Percentiles rank a stretch among this genome's conserved stretches.
phyloP scores from a whole-genome alignment of 2,797 vertebrate species.

The Thalassophryne amazonica region DNA sequence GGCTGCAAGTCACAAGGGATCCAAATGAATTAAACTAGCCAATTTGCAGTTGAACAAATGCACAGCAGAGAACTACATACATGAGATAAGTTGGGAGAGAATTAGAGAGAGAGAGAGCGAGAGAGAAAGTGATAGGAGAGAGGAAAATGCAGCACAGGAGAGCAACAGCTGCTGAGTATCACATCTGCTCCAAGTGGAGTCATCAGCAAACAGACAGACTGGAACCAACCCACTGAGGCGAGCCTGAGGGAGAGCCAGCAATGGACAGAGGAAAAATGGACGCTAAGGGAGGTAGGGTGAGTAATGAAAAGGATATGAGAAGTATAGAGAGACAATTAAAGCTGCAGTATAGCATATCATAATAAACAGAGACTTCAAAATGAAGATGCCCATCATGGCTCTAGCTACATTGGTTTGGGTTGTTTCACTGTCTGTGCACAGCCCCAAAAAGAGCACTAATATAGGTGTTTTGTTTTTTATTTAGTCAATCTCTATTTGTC shows the following conservation, averaged over 20 bases:
- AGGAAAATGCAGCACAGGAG: slow-evolving; percentile 34
- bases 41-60: slow-evolving; percentile 35
- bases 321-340: slow-evolving; percentile 49
- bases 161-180: slow-evolving; percentile 81
- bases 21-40: slow-evolving; percentile 32
- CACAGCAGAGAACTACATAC: slow-evolving; percentile 17
- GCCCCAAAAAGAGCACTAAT: slow-evolving; percentile 7
- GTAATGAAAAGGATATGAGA: slow-evolving; percentile 17
- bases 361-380: slow-evolving; percentile 24
- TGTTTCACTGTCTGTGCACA: neutral
- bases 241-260: slow-evolving; percentile 56
- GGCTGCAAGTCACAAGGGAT: slow-evolving; percentile 36
- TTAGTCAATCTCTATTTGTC: too few species aligned
- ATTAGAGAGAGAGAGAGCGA: slow-evolving; percentile 11
- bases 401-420: too few species aligned
- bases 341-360: slow-evolving; percentile 25
- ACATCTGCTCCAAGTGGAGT: slow-evolving; percentile 79
- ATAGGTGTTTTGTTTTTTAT: too few species aligned
- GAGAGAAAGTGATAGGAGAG: neutral
- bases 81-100: slow-evolving; percentile 33
- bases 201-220: slow-evolving; percentile 77
- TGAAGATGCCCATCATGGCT: too few species aligned
- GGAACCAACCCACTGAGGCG: slow-evolving; percentile 71
- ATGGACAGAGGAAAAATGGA: slow-evolving; percentile 41
- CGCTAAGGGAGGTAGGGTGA: neutral